phyloP scores from a whole-genome alignment of 2,888 invertebrate species.

The Heliconius hortense region DNA sequence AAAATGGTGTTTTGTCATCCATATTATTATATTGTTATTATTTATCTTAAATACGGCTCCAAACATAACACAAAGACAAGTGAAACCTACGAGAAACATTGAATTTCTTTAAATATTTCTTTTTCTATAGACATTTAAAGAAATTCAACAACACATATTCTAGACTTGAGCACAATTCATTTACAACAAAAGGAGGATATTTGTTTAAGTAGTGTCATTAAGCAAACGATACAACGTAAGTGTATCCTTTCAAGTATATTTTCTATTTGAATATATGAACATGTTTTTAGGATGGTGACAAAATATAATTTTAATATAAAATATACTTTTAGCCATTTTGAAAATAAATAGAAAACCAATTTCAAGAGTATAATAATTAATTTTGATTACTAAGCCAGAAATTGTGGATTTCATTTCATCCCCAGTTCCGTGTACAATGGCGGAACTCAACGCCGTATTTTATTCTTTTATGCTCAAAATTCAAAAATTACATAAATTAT shows the following conservation, averaged over 20 bases:
- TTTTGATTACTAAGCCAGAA: not conserved
- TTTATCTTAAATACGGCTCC: not conserved
- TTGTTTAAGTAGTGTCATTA: constrained; percentile 11
- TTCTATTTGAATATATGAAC: not conserved
- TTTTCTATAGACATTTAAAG: constrained; percentile 1
- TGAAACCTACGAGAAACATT: constrained; percentile 1
- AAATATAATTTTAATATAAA: not conserved
- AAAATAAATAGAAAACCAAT: not conserved
- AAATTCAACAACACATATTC: constrained; percentile 1
- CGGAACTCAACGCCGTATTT: not conserved
- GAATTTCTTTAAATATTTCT: not conserved
- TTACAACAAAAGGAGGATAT: not conserved
- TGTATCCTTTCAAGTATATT: not conserved
- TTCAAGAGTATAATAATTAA: too few species aligned
- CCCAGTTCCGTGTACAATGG: not conserved
- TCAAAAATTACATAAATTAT: too few species aligned
- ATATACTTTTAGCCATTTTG: not conserved
- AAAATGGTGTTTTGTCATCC: too few species aligned
- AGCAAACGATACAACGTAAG: constrained; percentile 6
- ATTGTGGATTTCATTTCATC: not conserved
- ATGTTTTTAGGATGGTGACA: not conserved
- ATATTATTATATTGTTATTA: not conserved
- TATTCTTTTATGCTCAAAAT: not conserved
- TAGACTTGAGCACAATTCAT: constrained; percentile 9
- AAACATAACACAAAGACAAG: not conserved